Evolutionary conservation across 1,140 invertebrate genomes (phyloP).

Genomic region (Colletes latitarsis): DNA sequence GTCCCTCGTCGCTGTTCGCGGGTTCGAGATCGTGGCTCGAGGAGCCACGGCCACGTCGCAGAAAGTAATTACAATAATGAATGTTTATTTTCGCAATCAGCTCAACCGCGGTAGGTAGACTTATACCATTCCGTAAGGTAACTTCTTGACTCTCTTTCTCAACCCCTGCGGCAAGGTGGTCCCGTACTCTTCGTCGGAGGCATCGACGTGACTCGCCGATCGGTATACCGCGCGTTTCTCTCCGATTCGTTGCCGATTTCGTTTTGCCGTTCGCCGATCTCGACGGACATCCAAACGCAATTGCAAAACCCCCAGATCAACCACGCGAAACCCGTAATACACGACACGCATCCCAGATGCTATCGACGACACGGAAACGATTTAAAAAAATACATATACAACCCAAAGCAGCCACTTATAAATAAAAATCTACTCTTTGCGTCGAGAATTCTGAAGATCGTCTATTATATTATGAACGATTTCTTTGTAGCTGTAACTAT

Average conservation of each 20-base stretch:
- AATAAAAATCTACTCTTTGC: too few species aligned
- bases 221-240: conserved; percentile 36
- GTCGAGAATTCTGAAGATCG: too few species aligned
- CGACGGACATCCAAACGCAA: conserved; percentile 17
- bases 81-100: conserved; percentile 77
- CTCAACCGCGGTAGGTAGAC: conserved; percentile 73
- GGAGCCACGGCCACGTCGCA: conserved; percentile 67
- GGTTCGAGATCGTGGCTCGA: conserved; percentile 49
- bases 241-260: conserved; percentile 20
- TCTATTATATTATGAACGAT: too few species aligned
- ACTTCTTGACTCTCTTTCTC: conserved; percentile 60
- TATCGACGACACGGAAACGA: too few species aligned
- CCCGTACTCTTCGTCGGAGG: conserved; percentile 50
- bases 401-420: too few species aligned
- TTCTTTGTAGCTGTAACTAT: too few species aligned
- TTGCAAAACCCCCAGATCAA: not conserved
- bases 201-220: conserved; percentile 58
- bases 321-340: not conserved
- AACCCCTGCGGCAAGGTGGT: conserved; percentile 73
- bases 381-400: not conserved
- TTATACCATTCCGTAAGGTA: conserved; percentile 64
- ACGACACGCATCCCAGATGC: too few species aligned
- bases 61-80: conserved; percentile 77
- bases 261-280: conserved; percentile 34
- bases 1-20: conserved; percentile 23